A percentile compares a stretch with the other conserved stretches of the same genome.
These are phyloP conservation scores for Melozone crissalis DNA, from an alignment of 2,113 vertebrate species.

Conservation along the genomic window DNA sequence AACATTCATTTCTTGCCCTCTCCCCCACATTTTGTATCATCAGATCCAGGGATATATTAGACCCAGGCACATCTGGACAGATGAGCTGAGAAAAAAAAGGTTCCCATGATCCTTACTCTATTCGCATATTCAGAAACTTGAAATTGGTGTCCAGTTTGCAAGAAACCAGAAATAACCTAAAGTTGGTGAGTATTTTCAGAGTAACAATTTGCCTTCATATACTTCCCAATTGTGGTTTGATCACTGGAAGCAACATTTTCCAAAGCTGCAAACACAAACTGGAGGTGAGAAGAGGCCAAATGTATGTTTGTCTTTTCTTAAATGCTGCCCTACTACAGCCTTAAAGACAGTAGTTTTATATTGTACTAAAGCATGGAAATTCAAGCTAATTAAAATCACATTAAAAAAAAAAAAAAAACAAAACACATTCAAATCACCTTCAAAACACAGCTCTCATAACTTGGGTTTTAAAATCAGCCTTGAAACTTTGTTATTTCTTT, in stretches of 20 bases:
- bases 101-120: background rate
- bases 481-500: background rate
- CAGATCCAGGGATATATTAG: background rate
- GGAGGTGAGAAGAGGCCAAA: background rate
- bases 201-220: background rate
- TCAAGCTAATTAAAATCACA: background rate
- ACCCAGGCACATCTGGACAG: background rate
- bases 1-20: background rate
- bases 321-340: background rate
- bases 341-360: background rate
- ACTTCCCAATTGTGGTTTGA: background rate
- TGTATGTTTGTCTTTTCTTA: background rate
- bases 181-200: background rate
- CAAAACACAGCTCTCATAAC: background rate
- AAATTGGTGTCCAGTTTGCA: background rate
- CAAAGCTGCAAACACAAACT: background rate
- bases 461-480: background rate
- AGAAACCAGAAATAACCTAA: background rate
- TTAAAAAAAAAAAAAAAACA: background rate
- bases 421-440: accelerated
- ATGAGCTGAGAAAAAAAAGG: background rate
- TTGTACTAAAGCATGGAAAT: background rate
- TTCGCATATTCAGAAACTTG: background rate
- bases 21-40: background rate
- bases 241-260: background rate